Percentiles rank a stretch among this genome's conserved stretches.
Evolutionary conservation across 2,113 vertebrate genomes (phyloP).

Genomic region (Genyomyrus donnyi): DNA sequence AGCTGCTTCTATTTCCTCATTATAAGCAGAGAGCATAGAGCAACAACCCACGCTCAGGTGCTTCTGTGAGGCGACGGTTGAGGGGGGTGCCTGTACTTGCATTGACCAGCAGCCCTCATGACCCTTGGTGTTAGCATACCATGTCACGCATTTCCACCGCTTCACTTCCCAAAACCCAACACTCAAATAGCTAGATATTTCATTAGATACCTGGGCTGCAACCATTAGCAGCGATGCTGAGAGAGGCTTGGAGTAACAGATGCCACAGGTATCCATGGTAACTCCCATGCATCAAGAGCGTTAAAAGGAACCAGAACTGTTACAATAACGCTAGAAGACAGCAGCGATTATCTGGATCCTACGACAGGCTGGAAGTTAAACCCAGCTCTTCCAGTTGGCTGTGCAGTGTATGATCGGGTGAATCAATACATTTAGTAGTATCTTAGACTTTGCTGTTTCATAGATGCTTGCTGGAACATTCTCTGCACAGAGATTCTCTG

Average conservation of each 20-base stretch:
- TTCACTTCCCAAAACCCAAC: not conserved
- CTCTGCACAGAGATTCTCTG: not conserved
- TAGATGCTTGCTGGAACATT: not conserved
- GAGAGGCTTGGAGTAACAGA: not conserved
- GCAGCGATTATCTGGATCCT: not conserved
- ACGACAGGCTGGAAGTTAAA: not conserved
- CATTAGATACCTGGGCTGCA: not conserved
- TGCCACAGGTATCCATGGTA: constrained; percentile 15
- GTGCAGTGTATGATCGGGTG: not conserved
- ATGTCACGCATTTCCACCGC: not conserved
- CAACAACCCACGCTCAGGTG: not conserved
- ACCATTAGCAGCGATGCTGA: not conserved
- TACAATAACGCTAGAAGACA: not conserved
- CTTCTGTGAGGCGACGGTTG: not conserved
- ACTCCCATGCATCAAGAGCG: not conserved
- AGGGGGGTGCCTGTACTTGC: not conserved
- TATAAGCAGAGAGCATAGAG: not conserved
- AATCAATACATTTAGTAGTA: not conserved
- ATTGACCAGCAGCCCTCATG: not conserved
- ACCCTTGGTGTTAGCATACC: not conserved
- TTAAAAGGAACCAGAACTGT: not conserved
- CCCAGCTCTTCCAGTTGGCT: not conserved
- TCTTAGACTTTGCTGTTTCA: not conserved
- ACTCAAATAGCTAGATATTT: not conserved
- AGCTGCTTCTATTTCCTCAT: not conserved